Base-by-base conservation (phyloP, 2,888 invertebrate species). In the Ophioninae sp. region DNA sequence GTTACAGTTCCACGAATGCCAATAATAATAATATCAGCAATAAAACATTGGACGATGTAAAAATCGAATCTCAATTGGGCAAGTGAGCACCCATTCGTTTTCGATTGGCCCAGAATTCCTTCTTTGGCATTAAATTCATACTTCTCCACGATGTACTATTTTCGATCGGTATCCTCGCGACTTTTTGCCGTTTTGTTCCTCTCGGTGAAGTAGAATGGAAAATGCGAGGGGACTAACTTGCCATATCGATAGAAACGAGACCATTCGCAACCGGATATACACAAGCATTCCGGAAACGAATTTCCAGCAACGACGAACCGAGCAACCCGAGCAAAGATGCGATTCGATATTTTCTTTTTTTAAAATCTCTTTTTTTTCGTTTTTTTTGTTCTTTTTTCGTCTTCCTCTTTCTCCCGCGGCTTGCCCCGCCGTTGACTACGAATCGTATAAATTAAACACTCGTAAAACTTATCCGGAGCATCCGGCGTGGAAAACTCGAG, bases 401-500 rank as follows among this genome's bases (percentile, higher is more conserved):
- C 62, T 56, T 61, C 44, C 41, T 70, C 74, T 82, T 72, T 70
- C 17, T 67, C 23, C 57, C 59, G 56, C 56, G 65, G 64, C 79
- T 79, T 79, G 75, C 74, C 78, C 79, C 73, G 64, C 73, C 79
- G 70, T 82, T 81, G 84, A 81, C 79, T 85, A 72, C 76, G 75
- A 75, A 81, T 81, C 85, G 82, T 83, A 86, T 86, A 86, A 84
- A 86, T 86, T 83, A 86, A 83, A 81, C 77, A 79, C 79, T 84
- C 84, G 83, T 86, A 83, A 86, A 84, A 86, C 81, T 83, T 82
- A 77, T 76, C 65, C 79, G 69, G 21, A 21, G 57, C 72, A 77
- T 84, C 79, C 82, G 82, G 87, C 84, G 85, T 86, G 85, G 87
- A 88, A 88, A 87, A 87, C 89, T 87, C 85, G 81, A 37, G 87